These are phyloP conservation scores for Cyclophora punctaria DNA, from an alignment of 2,888 invertebrate genomes.

Conservation along the genomic window DNA sequence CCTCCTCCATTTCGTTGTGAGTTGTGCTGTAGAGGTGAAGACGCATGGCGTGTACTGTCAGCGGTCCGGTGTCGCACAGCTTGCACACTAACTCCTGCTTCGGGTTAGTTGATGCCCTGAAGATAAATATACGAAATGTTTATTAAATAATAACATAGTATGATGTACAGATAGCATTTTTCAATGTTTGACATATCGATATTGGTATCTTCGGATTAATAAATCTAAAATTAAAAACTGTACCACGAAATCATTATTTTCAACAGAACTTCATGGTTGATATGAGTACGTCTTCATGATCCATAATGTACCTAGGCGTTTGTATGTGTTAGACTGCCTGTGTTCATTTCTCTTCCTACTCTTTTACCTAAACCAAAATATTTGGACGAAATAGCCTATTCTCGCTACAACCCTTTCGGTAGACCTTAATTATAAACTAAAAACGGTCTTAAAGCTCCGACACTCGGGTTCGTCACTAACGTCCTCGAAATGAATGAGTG, in stretches of 20 bases:
- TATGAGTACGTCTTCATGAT: too few relatives aligned
- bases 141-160: background rate
- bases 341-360: too few relatives aligned
- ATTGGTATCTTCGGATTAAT: background rate
- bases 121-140: too few relatives aligned
- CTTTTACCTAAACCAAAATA: too few relatives aligned
- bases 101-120: conserved; percentile 43
- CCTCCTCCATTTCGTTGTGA: conserved; percentile 60
- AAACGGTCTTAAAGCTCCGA: background rate
- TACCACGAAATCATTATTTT: too few relatives aligned
- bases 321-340: too few relatives aligned
- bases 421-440: too few relatives aligned
- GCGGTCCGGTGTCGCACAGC: conserved; percentile 54
- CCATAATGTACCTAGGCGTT: too few relatives aligned
- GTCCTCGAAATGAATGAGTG: background rate
- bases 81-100: conserved; percentile 49
- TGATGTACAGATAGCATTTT: background rate
- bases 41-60: conserved; percentile 61
- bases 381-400: too few relatives aligned
- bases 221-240: too few relatives aligned
- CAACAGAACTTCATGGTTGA: too few relatives aligned
- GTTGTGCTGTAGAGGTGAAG: conserved; percentile 64
- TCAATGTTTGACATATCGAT: background rate
- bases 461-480: background rate
- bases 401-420: too few relatives aligned